A percentile compares a stretch with the other conserved stretches of the same genome.
Conservation (phyloP, 1,140 invertebrate species). For the Leguminivora glycinivorella region DNA sequence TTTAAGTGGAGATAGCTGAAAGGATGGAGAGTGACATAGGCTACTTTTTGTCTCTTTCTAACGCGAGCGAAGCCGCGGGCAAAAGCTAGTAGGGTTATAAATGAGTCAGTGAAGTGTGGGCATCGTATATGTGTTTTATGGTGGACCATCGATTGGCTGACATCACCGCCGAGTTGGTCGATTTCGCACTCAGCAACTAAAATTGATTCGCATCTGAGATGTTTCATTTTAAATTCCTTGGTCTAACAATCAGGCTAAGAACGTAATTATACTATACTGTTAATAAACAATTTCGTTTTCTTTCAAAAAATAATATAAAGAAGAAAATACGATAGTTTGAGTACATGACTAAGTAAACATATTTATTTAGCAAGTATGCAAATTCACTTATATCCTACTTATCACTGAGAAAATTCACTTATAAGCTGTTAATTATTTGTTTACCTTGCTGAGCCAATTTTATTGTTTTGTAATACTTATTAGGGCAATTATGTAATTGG, state of each 20-base stretch:
- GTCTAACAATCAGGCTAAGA: no score
- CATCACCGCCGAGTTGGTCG: slow-evolving; percentile 58
- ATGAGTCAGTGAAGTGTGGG: neutral
- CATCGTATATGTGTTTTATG: slow-evolving; percentile 12
- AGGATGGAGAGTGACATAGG: no score
- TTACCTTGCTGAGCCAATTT: neutral
- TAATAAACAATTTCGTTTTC: no score
- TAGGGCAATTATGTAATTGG: neutral
- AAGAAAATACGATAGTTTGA: neutral
- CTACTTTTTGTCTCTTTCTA: no score
- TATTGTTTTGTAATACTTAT: neutral
- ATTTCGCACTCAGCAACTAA: slow-evolving; percentile 41
- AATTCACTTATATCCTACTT: no score
- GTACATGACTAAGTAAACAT: neutral
- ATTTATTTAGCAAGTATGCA: neutral
- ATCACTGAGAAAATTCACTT: no score
- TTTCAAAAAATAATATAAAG: neutral
- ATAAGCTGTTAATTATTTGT: neutral
- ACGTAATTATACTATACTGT: no score
- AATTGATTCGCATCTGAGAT: slow-evolving; percentile 27
- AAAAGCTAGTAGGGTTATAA: no score
- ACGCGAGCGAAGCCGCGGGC: no score
- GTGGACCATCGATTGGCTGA: slow-evolving; percentile 39
- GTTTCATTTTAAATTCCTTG: neutral
- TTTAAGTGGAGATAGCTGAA: no score